These are phyloP conservation scores for Sternotherus odoratus DNA, from an alignment of 2,797 vertebrate genomes.

Conservation along the genomic window DNA sequence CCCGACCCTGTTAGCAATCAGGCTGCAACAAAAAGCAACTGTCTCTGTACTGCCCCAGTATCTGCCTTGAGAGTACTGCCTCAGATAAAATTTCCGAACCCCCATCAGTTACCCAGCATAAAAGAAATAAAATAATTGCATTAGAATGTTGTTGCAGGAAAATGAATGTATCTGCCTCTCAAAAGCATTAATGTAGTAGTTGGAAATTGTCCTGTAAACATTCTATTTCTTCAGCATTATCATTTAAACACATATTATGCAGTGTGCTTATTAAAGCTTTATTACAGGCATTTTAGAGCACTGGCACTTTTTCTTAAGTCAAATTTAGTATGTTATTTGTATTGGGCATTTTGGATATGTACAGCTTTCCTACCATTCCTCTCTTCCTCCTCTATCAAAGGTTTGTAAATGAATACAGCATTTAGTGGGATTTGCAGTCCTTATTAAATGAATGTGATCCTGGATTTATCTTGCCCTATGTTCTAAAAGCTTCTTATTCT, in stretches of 20 bases:
- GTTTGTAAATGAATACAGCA: conserved; percentile 49
- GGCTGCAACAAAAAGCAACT: background rate
- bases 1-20: background rate
- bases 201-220: background rate
- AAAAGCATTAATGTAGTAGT: background rate
- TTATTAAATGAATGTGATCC: conserved; percentile 50
- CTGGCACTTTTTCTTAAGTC: conserved; percentile 36
- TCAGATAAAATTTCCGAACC: conserved; percentile 16
- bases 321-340: conserved; percentile 28
- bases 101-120: background rate
- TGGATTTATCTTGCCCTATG: conserved; percentile 57
- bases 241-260: background rate
- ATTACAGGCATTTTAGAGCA: background rate
- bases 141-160: background rate
- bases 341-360: conserved; percentile 36
- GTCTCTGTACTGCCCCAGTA: conserved; percentile 7
- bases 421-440: conserved; percentile 58
- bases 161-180: background rate
- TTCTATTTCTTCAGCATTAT: background rate
- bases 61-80: background rate
- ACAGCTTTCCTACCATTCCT: background rate
- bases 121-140: conserved; percentile 26
- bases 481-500: conserved; percentile 57
- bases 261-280: background rate
- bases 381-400: conserved; percentile 47